Percentiles rank a stretch among this genome's conserved stretches.
phyloP scores from a whole-genome alignment of 2,888 invertebrate genomes.

The Acleris sparsana region DNA sequence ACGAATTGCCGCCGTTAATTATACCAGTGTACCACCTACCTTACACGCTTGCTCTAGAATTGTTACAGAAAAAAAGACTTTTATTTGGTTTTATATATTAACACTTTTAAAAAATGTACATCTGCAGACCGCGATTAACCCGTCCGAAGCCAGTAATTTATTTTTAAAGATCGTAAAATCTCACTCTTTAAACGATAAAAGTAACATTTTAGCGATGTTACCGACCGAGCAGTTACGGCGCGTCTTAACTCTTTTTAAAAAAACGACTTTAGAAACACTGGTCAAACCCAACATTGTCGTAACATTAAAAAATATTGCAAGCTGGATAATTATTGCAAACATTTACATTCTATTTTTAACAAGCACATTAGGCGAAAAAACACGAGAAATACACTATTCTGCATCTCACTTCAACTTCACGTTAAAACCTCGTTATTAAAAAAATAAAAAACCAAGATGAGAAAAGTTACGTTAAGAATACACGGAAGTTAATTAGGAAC shows the following conservation, averaged over 20 bases:
- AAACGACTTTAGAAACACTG: slow-evolving; percentile 64
- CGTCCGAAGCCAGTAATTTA: slow-evolving; percentile 71
- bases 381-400: slow-evolving; percentile 58
- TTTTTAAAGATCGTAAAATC: slow-evolving; percentile 80
- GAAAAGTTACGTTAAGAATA: slow-evolving; percentile 83
- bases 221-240: slow-evolving; percentile 62
- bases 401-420: slow-evolving; percentile 77
- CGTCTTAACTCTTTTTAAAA: slow-evolving; percentile 53
- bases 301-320: slow-evolving; percentile 68
- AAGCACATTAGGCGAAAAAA: slow-evolving; percentile 62
- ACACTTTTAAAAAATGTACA: slow-evolving; percentile 70
- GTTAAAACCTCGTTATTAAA: slow-evolving; percentile 63
- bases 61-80: background rate
- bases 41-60: slow-evolving; percentile 4
- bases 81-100: slow-evolving; percentile 8
- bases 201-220: slow-evolving; percentile 77
- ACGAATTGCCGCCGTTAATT: slow-evolving; percentile 45
- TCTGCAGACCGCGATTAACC: slow-evolving; percentile 67
- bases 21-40: slow-evolving; percentile 32
- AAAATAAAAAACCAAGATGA: slow-evolving; percentile 72
- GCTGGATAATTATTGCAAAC: slow-evolving; percentile 49
- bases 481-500: slow-evolving; percentile 83
- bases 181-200: slow-evolving; percentile 79
- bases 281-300: slow-evolving; percentile 62
- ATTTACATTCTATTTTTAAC: slow-evolving; percentile 66